Evolutionary conservation across 2,888 invertebrate genomes (phyloP), one percentile per base, ranked within the genome.

Genomic region (Noctua comes): DNA sequence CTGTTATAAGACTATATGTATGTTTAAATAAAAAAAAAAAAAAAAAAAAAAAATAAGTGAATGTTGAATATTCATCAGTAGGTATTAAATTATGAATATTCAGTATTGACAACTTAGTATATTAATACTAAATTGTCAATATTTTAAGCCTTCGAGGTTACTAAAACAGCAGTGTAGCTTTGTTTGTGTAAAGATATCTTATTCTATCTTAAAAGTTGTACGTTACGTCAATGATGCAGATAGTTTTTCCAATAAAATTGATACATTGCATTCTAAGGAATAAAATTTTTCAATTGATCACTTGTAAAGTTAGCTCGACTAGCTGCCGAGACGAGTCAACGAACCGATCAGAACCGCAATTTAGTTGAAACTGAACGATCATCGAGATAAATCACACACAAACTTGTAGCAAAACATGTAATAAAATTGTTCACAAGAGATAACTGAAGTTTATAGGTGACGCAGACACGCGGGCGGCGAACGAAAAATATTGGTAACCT

Each of bases 381-480:
- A 70, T 65, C 68, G 31, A 74, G 54, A 84, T 87, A 87, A 80
- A 89, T 83, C 74, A 82, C 77, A 79, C 66, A 73, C 75, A 68
- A 83, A 80, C 72, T 88, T 77, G 69, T 77, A 59, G 78, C 81
- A 80, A 76, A 81, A 86, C 80, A 84, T 79, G 82, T 78, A 73
- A 87, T 87, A 82, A 86, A 86, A 85, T n/a, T 81, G 77, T 83
- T 76, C 48, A 57, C 66, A 48, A 24, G 7, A 80, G 73, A 86
- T 79, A 84, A 81, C 69, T 68, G 31, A 76, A 82, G 73, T 80
- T 84, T 84, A 85, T 74, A 69, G 71, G 36, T 24, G 59, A 80
- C 64, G 66, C 51, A 78, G 66, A 78, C 59, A 65, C 31, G 51
- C 57, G 73, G 75, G 68, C 27, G 48, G 48, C 27, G 46, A 74